Percentiles rank a stretch among this genome's conserved stretches.
Evolutionary conservation across 2,113 vertebrate species (phyloP).

Genomic region (Corydoras sp.): DNA sequence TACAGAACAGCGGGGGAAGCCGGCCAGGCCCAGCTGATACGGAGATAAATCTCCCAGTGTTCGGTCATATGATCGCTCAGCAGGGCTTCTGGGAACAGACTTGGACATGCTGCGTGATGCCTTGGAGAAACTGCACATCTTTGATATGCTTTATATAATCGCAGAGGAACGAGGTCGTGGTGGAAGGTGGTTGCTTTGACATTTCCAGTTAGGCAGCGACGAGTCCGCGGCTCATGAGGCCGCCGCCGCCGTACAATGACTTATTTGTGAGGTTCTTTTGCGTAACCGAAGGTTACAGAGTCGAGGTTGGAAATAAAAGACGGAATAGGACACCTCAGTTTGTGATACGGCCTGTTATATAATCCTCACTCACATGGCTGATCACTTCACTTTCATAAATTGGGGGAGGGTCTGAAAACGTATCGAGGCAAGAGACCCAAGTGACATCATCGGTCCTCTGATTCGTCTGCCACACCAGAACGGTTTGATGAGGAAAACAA

Average conservation of each 20-base stretch:
- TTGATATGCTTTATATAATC: constrained; percentile 29
- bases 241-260: constrained; percentile 14
- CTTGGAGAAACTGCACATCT: constrained; percentile 15
- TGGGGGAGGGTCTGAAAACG: no score
- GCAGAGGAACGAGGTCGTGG: constrained; percentile 2
- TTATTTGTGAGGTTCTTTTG: constrained; percentile 19
- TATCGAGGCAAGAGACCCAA: no score
- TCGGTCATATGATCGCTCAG: constrained; percentile 39
- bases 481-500: no score
- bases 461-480: no score
- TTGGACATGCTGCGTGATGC: constrained; percentile 24
- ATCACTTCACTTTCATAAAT: no score
- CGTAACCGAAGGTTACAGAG: not conserved
- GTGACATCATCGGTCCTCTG: no score
- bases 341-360: no score
- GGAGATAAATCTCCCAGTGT: constrained; percentile 2
- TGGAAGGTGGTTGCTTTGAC: not conserved
- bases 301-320: not conserved
- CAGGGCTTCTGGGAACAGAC: constrained; percentile 29
- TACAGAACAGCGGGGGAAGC: not conserved
- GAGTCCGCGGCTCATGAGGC: constrained; percentile 5
- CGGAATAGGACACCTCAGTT: no score
- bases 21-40: constrained; percentile 9
- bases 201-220: not conserved
- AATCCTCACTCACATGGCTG: no score